Percentiles rank a stretch among this genome's conserved stretches.
These are phyloP conservation scores for Malurus splendens DNA, from an alignment of 2,797 vertebrate genomes.

Conservation along the genomic window DNA sequence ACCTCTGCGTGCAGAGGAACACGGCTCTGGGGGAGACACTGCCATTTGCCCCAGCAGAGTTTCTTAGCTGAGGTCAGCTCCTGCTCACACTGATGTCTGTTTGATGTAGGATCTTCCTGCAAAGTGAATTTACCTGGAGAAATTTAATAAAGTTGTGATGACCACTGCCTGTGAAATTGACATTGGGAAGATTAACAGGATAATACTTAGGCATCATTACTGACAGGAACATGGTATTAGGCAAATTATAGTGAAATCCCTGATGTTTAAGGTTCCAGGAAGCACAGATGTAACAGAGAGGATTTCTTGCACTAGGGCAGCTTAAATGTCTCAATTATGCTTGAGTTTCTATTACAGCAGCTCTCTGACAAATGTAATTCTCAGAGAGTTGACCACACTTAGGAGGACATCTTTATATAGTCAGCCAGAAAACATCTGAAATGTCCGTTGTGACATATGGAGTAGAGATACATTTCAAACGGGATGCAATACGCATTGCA, in stretches of 20 bases:
- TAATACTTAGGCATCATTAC: conserved; percentile 39
- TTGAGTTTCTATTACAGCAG: conserved; percentile 42
- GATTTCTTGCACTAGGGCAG: conserved; percentile 36
- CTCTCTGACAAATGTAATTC: conserved; percentile 33
- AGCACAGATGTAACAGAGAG: conserved; percentile 33
- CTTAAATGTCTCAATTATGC: conserved; percentile 57
- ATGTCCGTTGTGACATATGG: conserved; percentile 13
- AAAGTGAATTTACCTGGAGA: conserved; percentile 51
- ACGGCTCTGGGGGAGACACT: rapidly evolving
- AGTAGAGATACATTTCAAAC: neutral
- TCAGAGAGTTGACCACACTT: conserved; percentile 31
- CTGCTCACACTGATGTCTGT: neutral
- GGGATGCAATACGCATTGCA: neutral
- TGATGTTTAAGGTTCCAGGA: conserved; percentile 54
- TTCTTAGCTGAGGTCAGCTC: neutral
- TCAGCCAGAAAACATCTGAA: conserved; percentile 21
- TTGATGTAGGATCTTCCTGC: neutral
- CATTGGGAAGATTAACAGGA: conserved; percentile 43
- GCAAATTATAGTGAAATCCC: conserved; percentile 50
- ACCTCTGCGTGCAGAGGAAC: neutral
- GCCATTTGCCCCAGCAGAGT: neutral
- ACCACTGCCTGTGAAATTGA: conserved; percentile 29
- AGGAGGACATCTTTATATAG: conserved; percentile 35
- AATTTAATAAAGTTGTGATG: conserved; percentile 40
- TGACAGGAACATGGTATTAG: conserved; percentile 33